Percentiles rank a stretch among this genome's conserved stretches.
These are phyloP conservation scores for Colossoma macropomum DNA, from an alignment of 2,113 vertebrate genomes.

Conservation along the genomic window DNA sequence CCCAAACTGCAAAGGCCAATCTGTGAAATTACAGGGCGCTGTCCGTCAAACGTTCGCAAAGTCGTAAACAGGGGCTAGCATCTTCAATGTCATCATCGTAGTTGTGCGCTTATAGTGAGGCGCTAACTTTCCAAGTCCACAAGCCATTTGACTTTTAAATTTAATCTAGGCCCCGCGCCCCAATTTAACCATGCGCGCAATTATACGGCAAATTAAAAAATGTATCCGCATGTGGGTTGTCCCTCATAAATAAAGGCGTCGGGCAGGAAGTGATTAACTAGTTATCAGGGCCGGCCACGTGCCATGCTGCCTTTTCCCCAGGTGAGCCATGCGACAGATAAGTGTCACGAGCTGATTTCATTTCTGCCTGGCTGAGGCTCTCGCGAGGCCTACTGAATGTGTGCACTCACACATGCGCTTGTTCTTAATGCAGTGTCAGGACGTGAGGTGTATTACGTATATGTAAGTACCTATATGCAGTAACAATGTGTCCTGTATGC, in stretches of 20 bases:
- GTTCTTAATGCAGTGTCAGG: not conserved
- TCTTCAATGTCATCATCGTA: slow-evolving; percentile 42
- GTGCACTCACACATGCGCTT: not conserved
- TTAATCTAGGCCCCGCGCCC: slow-evolving; percentile 85
- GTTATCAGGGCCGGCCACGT: slow-evolving; percentile 81
- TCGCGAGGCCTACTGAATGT: not conserved
- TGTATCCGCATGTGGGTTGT: slow-evolving; percentile 88
- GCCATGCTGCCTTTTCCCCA: slow-evolving; percentile 75
- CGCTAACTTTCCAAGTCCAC: slow-evolving; percentile 47
- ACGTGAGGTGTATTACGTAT: no score
- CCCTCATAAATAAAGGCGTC: slow-evolving; percentile 90
- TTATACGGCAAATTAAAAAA: slow-evolving; percentile 91
- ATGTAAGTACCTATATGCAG: no score
- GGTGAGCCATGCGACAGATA: slow-evolving; percentile 77
- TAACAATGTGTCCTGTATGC: no score
- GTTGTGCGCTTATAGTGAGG: slow-evolving; percentile 49
- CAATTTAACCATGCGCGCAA: slow-evolving; percentile 87
- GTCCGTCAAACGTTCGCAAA: slow-evolving; percentile 64
- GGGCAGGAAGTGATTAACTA: slow-evolving; percentile 84
- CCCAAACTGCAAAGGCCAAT: slow-evolving; percentile 43
- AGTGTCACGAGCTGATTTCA: slow-evolving; percentile 80
- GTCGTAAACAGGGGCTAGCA: slow-evolving; percentile 50
- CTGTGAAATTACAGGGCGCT: slow-evolving; percentile 61
- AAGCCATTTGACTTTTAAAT: slow-evolving; percentile 91
- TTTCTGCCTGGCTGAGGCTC: slow-evolving; percentile 65